A percentile compares a stretch with the other conserved stretches of the same genome.
phyloP scores from a whole-genome alignment of 2,113 vertebrate species.

The Coreoperca whiteheadi region DNA sequence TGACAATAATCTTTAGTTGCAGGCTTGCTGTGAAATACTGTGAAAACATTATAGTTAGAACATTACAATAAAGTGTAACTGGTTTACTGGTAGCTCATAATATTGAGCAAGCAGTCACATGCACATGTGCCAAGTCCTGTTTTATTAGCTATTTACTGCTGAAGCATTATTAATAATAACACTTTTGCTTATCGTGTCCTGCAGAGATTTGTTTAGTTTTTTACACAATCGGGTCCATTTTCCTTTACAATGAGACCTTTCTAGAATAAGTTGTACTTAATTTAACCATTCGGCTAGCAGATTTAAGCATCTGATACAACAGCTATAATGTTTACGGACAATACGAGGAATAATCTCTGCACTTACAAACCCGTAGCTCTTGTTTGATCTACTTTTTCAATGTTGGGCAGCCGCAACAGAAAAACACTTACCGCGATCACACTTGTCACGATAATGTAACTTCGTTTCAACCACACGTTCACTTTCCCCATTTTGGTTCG shows the following conservation, averaged over 20 bases:
- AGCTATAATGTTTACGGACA: no score
- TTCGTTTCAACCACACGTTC: slow-evolving; percentile 56
- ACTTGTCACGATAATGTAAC: slow-evolving; percentile 28
- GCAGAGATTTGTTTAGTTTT: neutral
- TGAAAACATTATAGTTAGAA: neutral
- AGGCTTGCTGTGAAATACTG: neutral
- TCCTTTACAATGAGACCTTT: no score
- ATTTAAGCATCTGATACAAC: neutral
- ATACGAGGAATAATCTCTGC: no score
- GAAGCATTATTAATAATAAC: no score
- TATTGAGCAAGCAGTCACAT: no score
- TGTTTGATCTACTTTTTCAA: neutral
- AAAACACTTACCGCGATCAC: slow-evolving; percentile 64
- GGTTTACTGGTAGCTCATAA: neutral
- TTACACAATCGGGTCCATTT: neutral
- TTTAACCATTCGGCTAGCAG: neutral
- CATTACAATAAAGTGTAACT: neutral
- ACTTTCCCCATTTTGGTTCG: slow-evolving; percentile 59
- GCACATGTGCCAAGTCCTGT: no score
- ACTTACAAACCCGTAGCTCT: neutral
- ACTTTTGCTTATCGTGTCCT: neutral
- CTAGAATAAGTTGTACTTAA: neutral
- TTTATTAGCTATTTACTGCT: neutral
- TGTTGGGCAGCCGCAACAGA: no score
- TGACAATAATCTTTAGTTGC: neutral